Conservation (phyloP, 1,140 invertebrate species). For the silkworm (Bombyx mori) region ASM3026992v2 NC_085113.1:7418001-7418500, state of each 20-base stretch:
- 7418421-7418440: too few species aligned
- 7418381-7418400: too few species aligned
- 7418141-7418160: slow-evolving; percentile 46
- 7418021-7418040: too few species aligned
- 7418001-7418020: too few species aligned
- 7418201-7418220: slow-evolving; percentile 83
- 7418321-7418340: slow-evolving; percentile 96
- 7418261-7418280: slow-evolving; percentile 93
- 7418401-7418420: too few species aligned
- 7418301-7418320: slow-evolving; percentile 94
- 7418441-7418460: too few species aligned
- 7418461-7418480: too few species aligned
- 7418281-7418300: slow-evolving; percentile 98
- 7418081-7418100: background rate
- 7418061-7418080: background rate
- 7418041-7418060: background rate
- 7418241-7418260: slow-evolving; percentile 37
- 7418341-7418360: slow-evolving; percentile 54
- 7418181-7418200: slow-evolving; percentile 23
- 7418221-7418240: slow-evolving; percentile 70
- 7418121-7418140: slow-evolving; percentile 93
- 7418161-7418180: slow-evolving; percentile 23
- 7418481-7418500: too few species aligned
- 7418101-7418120: slow-evolving; percentile 82
- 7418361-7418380: too few species aligned